These are phyloP conservation scores for Lissocephala sabroskyi DNA, from an alignment of 2,888 invertebrate species.

Conservation along the genomic window DNA sequence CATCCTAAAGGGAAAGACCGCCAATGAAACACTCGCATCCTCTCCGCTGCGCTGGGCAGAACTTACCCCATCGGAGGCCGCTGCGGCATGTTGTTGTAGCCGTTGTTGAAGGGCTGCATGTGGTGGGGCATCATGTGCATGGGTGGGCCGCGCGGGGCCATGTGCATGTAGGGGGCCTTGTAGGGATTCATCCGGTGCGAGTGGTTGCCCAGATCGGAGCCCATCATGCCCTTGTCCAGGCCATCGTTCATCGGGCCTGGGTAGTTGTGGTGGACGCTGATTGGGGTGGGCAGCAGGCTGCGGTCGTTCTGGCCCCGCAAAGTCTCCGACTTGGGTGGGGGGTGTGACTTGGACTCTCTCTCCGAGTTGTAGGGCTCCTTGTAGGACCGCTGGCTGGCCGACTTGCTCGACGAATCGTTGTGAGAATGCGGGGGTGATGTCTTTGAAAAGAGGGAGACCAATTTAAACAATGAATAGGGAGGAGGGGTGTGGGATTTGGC, in stretches of 20 bases:
- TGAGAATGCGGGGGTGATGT: slow-evolving; percentile 17
- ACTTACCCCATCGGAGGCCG: slow-evolving; percentile 42
- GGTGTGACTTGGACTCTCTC: slow-evolving; percentile 10
- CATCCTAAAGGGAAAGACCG: background rate
- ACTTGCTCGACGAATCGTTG: background rate
- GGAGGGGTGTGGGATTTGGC: no score
- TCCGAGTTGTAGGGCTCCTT: no score
- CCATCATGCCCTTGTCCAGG: slow-evolving; percentile 23
- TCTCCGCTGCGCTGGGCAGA: no score
- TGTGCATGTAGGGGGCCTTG: slow-evolving; percentile 39
- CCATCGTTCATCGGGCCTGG: slow-evolving; percentile 25
- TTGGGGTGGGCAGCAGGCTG: slow-evolving; percentile 44
- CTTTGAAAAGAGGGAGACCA: slow-evolving; percentile 10
- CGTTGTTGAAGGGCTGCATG: slow-evolving; percentile 43
- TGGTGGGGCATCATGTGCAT: slow-evolving; percentile 35
- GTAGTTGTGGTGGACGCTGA: slow-evolving; percentile 34
- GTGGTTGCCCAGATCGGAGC: slow-evolving; percentile 21
- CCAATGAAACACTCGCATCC: no score
- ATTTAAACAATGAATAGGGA: slow-evolving; percentile 5
- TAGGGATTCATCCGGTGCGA: slow-evolving; percentile 36
- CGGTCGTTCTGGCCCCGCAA: slow-evolving; percentile 29
- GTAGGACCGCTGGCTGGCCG: no score
- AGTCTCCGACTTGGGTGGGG: slow-evolving; percentile 15
- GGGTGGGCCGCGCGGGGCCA: slow-evolving; percentile 37
- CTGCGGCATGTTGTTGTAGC: slow-evolving; percentile 40